Conservation (phyloP, 2,113 vertebrate genomes). For the Elephantulus edwardii region DNA sequence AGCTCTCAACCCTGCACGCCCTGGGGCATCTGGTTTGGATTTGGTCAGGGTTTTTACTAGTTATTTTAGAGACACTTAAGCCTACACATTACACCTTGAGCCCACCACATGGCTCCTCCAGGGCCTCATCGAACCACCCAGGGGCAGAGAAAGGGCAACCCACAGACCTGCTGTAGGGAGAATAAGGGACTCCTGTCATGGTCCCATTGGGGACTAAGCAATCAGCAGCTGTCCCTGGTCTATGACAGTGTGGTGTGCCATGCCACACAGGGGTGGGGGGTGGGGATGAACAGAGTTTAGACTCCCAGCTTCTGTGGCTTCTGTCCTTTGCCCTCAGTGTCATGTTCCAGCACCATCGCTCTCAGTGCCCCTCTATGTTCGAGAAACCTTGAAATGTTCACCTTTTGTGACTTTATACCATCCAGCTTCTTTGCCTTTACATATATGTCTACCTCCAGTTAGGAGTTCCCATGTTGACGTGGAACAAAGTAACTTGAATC, state of each 20-base stretch:
- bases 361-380: neutral
- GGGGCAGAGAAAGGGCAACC: slow-evolving; percentile 65
- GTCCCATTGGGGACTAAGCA: neutral
- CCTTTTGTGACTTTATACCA: neutral
- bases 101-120: slow-evolving; percentile 71
- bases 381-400: neutral
- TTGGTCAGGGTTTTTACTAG: slow-evolving; percentile 79
- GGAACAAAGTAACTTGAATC: neutral
- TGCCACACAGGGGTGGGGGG: neutral
- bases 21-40: slow-evolving; percentile 80
- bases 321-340: neutral
- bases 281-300: rapidly evolving
- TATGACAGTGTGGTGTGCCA: neutral
- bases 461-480: neutral
- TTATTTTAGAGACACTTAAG: slow-evolving; percentile 82
- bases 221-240: neutral
- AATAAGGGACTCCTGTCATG: neutral
- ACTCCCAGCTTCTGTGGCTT: neutral
- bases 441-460: neutral
- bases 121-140: slow-evolving; percentile 64
- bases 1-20: slow-evolving; percentile 70
- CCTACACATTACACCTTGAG: slow-evolving; percentile 77
- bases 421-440: slow-evolving; percentile 10
- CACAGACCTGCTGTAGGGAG: neutral
- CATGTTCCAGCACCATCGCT: neutral